Percentiles rank a stretch among this genome's conserved stretches.
These are phyloP conservation scores for Axea sp. DNA, from an alignment of 2,888 invertebrate genomes.

Conservation along the genomic window DNA sequence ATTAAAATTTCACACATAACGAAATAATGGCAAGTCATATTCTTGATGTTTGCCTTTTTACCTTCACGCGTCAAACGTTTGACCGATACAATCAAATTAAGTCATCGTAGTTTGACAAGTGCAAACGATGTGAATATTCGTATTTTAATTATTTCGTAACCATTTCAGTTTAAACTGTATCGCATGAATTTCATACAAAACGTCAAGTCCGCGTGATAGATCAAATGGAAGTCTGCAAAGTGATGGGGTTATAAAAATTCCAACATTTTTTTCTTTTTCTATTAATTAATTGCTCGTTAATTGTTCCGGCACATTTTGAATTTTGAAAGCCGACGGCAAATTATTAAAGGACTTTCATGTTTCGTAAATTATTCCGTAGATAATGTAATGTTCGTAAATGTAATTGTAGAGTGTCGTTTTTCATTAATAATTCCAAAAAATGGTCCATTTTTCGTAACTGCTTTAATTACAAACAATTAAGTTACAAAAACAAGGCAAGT, in stretches of 20 bases:
- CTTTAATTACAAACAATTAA: constrained; percentile 18
- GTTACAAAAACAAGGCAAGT: constrained; percentile 10
- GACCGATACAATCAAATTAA: constrained; percentile 41
- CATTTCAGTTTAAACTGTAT: constrained; percentile 20
- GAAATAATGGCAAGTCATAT: constrained; percentile 17
- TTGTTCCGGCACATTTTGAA: constrained; percentile 11
- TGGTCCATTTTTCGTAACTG: too few species aligned
- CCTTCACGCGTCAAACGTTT: constrained; percentile 13
- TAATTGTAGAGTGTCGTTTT: constrained; percentile 21
- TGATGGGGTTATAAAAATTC: constrained; percentile 13
- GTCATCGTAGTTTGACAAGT: constrained; percentile 37
- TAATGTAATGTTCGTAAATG: neutral
- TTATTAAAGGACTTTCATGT: constrained; percentile 9
- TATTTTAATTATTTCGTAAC: constrained; percentile 35
- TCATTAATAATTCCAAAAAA: too few species aligned
- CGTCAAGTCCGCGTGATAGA: constrained; percentile 13
- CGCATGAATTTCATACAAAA: constrained; percentile 25
- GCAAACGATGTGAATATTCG: constrained; percentile 40
- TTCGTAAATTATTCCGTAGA: neutral
- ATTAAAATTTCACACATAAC: constrained; percentile 18
- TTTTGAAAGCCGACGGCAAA: constrained; percentile 7
- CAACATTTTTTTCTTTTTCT: constrained; percentile 12
- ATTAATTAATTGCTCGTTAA: constrained; percentile 18
- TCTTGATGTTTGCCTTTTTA: neutral
- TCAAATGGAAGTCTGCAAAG: constrained; percentile 21